These are phyloP conservation scores for Heteropelma amictum DNA, from an alignment of 2,888 invertebrate genomes.

Conservation along the genomic window DNA sequence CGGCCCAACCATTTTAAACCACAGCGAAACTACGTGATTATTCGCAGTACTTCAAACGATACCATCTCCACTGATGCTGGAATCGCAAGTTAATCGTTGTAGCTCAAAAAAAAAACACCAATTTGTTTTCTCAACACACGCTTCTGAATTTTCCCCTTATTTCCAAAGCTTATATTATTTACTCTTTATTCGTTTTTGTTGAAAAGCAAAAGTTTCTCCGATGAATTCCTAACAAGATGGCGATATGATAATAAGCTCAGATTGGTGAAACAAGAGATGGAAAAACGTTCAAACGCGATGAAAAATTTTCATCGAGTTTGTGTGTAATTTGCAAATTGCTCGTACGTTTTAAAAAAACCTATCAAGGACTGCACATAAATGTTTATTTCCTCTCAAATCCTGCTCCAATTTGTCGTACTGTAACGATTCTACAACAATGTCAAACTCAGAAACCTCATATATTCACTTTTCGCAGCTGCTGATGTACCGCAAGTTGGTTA, in stretches of 20 bases:
- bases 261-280: background rate
- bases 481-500: conserved; percentile 38
- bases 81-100: conserved; percentile 2
- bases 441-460: conserved; percentile 15
- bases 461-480: background rate
- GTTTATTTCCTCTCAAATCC: conserved; percentile 9
- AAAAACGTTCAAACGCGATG: background rate
- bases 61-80: no score
- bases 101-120: no score
- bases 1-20: conserved; percentile 13
- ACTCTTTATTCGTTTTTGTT: background rate
- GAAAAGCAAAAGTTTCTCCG: background rate
- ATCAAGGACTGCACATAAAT: conserved; percentile 4
- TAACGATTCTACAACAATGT: conserved; percentile 31
- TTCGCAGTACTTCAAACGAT: conserved; percentile 7
- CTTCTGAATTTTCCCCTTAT: no score
- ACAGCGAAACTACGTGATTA: conserved; percentile 26
- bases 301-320: background rate
- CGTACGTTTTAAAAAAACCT: background rate
- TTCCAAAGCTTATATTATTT: no score
- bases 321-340: background rate
- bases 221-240: no score
- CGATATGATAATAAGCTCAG: no score
- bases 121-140: no score
- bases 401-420: background rate